Percentiles rank a stretch among this genome's conserved stretches.
Evolutionary conservation across 2,113 vertebrate species (phyloP).

Genomic region (Ictalurus punctatus): DNA sequence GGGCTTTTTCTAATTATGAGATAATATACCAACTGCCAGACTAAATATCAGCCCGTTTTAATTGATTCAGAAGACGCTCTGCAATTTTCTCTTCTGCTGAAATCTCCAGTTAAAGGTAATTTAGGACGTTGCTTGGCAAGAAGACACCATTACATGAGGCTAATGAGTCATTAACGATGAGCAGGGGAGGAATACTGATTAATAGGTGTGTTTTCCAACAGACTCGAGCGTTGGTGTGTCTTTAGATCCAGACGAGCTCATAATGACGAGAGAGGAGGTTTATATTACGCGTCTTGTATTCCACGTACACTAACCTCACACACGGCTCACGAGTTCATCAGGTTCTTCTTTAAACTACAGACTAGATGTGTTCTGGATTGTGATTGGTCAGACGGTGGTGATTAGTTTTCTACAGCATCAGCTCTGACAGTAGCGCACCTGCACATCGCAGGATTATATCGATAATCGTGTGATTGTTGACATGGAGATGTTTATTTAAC

Average conservation of each 20-base stretch:
- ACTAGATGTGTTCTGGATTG: not conserved
- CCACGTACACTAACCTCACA: conserved; percentile 11
- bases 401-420: not conserved
- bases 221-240: conserved; percentile 55
- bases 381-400: conserved; percentile 2
- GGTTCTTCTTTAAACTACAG: conserved; percentile 14
- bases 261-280: conserved; percentile 50
- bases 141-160: conserved; percentile 67
- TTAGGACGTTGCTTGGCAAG: conserved; percentile 66
- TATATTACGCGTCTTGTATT: conserved; percentile 1
- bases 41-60: conserved; percentile 60
- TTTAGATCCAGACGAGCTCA: conserved; percentile 52
- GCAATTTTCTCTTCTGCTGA: conserved; percentile 55
- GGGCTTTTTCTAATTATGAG: conserved; percentile 61
- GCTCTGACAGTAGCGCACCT: not conserved
- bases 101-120: conserved; percentile 69
- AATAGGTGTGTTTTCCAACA: conserved; percentile 67
- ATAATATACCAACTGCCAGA: conserved; percentile 57
- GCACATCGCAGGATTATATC: not conserved
- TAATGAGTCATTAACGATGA: conserved; percentile 71
- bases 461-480: no score
- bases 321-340: conserved; percentile 17
- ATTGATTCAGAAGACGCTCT: conserved; percentile 61
- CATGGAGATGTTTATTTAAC: no score
- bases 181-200: conserved; percentile 67